Conservation (phyloP, 2,888 invertebrate species). For the Drosophila greeni region DNA sequence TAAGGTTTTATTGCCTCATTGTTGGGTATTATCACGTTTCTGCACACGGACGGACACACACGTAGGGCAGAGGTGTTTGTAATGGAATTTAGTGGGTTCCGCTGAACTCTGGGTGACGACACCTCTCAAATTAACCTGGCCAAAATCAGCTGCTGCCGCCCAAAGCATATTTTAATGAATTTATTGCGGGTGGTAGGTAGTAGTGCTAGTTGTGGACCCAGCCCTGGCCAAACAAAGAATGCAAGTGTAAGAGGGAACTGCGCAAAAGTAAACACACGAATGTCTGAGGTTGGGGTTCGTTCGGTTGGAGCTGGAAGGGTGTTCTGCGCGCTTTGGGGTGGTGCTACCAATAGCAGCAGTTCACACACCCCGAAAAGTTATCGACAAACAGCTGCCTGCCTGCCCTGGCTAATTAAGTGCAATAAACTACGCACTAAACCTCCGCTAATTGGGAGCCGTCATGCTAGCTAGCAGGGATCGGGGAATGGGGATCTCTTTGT, state of each 20-base stretch:
- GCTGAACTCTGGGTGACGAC: slow-evolving; percentile 21
- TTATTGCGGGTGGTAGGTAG: neutral
- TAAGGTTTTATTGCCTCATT: slow-evolving; percentile 20
- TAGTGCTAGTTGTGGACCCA: slow-evolving; percentile 13
- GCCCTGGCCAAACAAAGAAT: slow-evolving; percentile 39
- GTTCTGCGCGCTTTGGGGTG: neutral
- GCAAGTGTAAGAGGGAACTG: slow-evolving; percentile 32
- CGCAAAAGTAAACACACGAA: slow-evolving; percentile 37
- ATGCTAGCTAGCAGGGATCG: slow-evolving; percentile 10
- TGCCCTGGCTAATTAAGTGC: slow-evolving; percentile 32
- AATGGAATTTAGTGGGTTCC: slow-evolving; percentile 20
- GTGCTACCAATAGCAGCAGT: slow-evolving; percentile 7
- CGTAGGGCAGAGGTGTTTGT: slow-evolving; percentile 6
- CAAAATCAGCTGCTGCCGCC: slow-evolving; percentile 23
- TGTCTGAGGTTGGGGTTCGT: slow-evolving; percentile 8
- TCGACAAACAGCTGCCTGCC: slow-evolving; percentile 14
- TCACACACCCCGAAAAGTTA: slow-evolving; percentile 30
- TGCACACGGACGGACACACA: slow-evolving; percentile 9
- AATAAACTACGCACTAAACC: slow-evolving; percentile 39
- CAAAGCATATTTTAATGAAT: slow-evolving; percentile 14
- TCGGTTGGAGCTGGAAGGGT: neutral
- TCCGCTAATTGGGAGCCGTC: slow-evolving; percentile 31
- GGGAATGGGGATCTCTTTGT: neutral
- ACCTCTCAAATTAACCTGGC: slow-evolving; percentile 23
- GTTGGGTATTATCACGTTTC: slow-evolving; percentile 18